Evolutionary conservation across 2,888 invertebrate species (phyloP), one percentile per base, ranked within the genome.

Genomic region (Limenitis camilla): DNA sequence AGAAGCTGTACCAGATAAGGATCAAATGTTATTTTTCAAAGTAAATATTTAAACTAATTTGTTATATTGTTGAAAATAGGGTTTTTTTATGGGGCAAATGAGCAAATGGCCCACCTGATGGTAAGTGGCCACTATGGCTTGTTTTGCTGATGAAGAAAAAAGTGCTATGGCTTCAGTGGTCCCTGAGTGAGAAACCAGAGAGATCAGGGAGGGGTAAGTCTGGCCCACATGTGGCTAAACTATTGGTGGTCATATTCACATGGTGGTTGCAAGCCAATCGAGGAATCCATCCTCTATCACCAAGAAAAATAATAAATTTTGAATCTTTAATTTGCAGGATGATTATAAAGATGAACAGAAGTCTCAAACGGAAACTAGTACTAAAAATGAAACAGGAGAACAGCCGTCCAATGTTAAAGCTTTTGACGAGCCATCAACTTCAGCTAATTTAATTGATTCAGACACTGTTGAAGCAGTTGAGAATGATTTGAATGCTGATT

Each of bases 261-360:
- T 19, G 19, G 3, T 19, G 2, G 19, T 19, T 3, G 3, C 19
- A 19, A 19, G 19, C 19, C 19, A 19, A 3, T 19, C 19, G 19
- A 19, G 19, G 19, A 19, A 19, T 3, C 1, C 2, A 19, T 19
- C 19, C 19, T 1, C 19, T 19, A 19, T 3, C 1, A 19, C 3
- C 19, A 19, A 19, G 19, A 3, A 19, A 19, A 19, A 19, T 19
- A 19, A 19, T 19, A 19, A 19, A 2, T 29, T 10, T 10, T 36
- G 10, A 2, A 45, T 11, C 28, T 5, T 11, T 5, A 5, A 27
- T 27, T 89, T 88, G 53, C 80, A 91, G 89, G 90, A 90, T 66
- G 91, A 91, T 63, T 91, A 89, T 63, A 88, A 89, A 66, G 91
- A 91, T 70, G 80, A 87, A 32, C 69, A 68, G 35, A 69, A 78